Conservation (phyloP, 2,797 vertebrate genomes). For the Dendrocincla fuliginosa region DNA sequence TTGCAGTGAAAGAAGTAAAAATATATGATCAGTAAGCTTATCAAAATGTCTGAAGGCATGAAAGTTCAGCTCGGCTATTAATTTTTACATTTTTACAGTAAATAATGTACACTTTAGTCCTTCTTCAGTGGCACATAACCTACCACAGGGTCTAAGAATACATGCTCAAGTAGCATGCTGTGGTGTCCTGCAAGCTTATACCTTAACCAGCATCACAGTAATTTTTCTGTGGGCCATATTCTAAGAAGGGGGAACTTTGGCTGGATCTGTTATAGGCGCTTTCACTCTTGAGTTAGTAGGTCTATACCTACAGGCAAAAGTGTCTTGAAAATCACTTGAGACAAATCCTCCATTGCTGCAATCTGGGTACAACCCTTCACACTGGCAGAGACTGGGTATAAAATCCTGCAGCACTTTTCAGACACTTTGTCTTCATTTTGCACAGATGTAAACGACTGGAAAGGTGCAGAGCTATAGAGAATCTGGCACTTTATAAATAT, state of each 20-base stretch:
- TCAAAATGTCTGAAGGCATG: not conserved
- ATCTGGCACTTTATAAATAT: constrained; percentile 43
- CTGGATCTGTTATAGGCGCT: not conserved
- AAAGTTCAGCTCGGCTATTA: not conserved
- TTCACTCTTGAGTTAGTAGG: not conserved
- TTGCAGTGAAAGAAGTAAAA: not conserved
- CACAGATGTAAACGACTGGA: not conserved
- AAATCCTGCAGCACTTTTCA: not conserved
- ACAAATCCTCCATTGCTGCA: not conserved
- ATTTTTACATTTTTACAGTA: not conserved
- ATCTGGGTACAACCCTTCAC: not conserved
- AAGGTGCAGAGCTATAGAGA: constrained; percentile 9
- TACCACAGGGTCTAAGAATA: not conserved
- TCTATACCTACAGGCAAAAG: not conserved
- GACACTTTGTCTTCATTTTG: constrained; percentile 19
- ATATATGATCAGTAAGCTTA: not conserved
- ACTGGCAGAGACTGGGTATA: not conserved
- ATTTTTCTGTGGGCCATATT: not conserved
- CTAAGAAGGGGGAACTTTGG: not conserved
- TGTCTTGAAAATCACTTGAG: not conserved
- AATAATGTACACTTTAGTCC: not conserved
- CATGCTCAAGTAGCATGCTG: not conserved
- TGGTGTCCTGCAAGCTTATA: not conserved
- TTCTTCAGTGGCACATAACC: not conserved
- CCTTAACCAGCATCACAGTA: not conserved